Percentiles rank a stretch among this genome's conserved stretches.
phyloP scores from a whole-genome alignment of 2,888 invertebrate genomes.

The Branchellion lobata region DNA sequence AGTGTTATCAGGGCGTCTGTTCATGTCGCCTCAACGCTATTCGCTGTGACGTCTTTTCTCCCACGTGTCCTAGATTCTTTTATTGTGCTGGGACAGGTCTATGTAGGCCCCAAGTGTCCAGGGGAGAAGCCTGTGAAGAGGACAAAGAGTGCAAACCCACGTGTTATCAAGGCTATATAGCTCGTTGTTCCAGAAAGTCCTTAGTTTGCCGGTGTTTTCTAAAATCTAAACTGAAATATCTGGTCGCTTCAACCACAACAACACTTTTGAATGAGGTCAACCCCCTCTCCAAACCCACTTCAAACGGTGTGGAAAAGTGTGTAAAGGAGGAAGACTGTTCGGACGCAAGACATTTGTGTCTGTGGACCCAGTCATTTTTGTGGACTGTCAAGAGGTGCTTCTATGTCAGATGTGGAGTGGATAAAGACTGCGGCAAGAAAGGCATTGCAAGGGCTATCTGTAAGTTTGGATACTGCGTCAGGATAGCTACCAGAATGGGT shows the following conservation, averaged over 20 bases:
- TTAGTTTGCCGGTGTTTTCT: neutral
- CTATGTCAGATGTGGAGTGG: neutral
- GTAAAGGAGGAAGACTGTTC: constrained; percentile 15
- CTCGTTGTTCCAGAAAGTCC: neutral
- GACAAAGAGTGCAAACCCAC: neutral
- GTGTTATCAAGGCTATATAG: neutral
- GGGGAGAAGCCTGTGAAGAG: neutral
- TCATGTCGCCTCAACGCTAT: constrained; percentile 14
- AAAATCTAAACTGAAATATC: neutral
- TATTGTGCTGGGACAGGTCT: neutral
- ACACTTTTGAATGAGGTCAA: neutral
- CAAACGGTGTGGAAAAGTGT: too few relatives aligned
- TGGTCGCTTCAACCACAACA: neutral
- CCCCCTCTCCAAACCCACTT: too few relatives aligned
- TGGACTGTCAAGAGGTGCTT: constrained; percentile 11
- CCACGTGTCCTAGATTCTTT: neutral
- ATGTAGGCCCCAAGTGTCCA: neutral
- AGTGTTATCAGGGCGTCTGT: neutral
- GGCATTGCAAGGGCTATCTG: neutral
- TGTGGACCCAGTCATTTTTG: too few relatives aligned
- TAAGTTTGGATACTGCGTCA: neutral
- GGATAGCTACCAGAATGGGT: neutral
- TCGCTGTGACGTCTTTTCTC: neutral
- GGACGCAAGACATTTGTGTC: neutral
- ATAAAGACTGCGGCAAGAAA: neutral